Base-by-base conservation (phyloP, 2,113 vertebrate species). In the Phainopepla nitens region DNA sequence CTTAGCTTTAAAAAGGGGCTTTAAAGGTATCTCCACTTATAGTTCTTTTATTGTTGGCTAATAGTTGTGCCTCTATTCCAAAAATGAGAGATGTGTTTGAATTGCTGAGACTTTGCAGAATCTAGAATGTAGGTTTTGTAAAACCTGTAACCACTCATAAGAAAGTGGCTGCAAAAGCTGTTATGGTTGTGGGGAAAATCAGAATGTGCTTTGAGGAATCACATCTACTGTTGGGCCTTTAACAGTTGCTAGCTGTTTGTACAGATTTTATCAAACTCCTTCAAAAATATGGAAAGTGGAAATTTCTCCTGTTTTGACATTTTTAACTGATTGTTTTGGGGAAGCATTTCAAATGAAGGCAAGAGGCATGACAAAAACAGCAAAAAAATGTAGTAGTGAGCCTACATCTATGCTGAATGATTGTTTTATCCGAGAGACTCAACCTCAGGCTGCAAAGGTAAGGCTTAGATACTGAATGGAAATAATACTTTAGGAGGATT, bases 221-320 rank as follows among this genome's bases (percentile, higher is more conserved):
- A 1, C 16, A 65, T 4, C 7, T 50, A 50, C 29, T 89, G 9
- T 19, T 53, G 14, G 24, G 42, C 17, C n/a, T 36, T 57, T 45
- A 22, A 27, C 3, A 2, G 13, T 41, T 47, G 25, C 8, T 64
- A 72, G 14, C 6, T 44, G 0, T 51, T 65, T 27, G 7, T 15
- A 75, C 72, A 6, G 9, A 23, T 61, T 77, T 45, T 21, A 82
- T 65, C 7, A 71, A 62, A 2, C 2, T 15, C 5, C 18, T 71
- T 62, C 15, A 75, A 71, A 78, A 88, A 42, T 11, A 35, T 27
- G 31, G 7, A 82, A 51, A 35, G 10, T 29, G 5, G 16, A 15
- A 64, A 11, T 56, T 79, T 23, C 7, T 82, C 23, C 51, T 79
- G 11, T 25, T 73, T 87, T 84, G 61, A 31, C 31, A 14, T 44